These are phyloP conservation scores for Stenichneumon culpator DNA, from an alignment of 2,888 invertebrate genomes.

Conservation along the genomic window DNA sequence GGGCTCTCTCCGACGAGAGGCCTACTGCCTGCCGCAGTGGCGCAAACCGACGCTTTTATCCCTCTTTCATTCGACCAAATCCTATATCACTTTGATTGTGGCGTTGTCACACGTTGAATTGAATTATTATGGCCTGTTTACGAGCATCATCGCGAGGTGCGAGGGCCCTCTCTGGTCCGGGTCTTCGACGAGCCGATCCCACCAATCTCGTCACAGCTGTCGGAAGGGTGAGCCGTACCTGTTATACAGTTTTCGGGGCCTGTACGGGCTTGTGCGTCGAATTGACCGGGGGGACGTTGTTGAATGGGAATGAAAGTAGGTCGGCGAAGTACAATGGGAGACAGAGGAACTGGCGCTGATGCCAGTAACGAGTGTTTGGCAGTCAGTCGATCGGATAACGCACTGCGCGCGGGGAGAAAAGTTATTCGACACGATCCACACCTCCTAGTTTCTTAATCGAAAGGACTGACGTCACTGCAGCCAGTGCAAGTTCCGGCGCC, in stretches of 20 bases:
- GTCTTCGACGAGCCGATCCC: constrained; percentile 37
- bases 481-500: no score
- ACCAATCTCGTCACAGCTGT: constrained; percentile 18
- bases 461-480: neutral
- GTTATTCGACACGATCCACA: neutral
- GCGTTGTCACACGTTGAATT: constrained; percentile 62
- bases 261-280: neutral
- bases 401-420: neutral
- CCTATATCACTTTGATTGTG: constrained; percentile 64
- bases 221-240: neutral
- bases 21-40: constrained; percentile 30
- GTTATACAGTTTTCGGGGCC: neutral
- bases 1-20: constrained; percentile 5
- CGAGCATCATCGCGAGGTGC: constrained; percentile 36
- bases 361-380: neutral
- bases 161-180: neutral
- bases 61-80: constrained; percentile 54
- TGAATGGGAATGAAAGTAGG: constrained; percentile 6
- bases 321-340: neutral
- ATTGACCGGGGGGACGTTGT: neutral
- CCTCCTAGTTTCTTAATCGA: neutral
- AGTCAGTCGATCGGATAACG: neutral
- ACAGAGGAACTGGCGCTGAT: neutral
- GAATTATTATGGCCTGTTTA: constrained; percentile 66
- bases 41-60: constrained; percentile 44